These are phyloP conservation scores for Cephus sareptanus DNA, from an alignment of 2,888 invertebrate genomes.

Conservation along the genomic window DNA sequence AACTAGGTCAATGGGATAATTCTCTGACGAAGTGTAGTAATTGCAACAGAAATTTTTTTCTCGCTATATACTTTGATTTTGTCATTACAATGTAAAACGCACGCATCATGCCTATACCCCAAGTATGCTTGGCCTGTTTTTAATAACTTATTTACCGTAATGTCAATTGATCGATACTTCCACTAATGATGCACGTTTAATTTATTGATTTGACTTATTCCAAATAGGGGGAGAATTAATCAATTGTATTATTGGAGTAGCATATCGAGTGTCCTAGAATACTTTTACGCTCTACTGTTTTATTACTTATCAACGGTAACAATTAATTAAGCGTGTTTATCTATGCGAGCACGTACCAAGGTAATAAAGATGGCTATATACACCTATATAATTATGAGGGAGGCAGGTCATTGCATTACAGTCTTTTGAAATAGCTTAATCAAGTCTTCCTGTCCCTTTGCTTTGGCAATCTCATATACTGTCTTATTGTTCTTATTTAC, in stretches of 20 bases:
- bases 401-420: background rate
- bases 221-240: background rate
- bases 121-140: background rate
- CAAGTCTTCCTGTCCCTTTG: constrained; percentile 60
- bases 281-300: background rate
- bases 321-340: background rate
- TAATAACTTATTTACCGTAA: background rate
- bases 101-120: background rate
- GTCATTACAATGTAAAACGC: background rate
- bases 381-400: background rate
- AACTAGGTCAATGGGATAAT: background rate
- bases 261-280: background rate
- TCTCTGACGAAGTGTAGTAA: background rate
- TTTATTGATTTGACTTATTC: background rate
- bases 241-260: background rate
- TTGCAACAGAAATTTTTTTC: background rate
- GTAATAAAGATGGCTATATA: background rate
- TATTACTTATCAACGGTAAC: background rate
- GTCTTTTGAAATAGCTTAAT: background rate
- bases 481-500: constrained; percentile 83
- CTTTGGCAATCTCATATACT: constrained; percentile 78
- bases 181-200: background rate
- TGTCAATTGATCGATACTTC: background rate
- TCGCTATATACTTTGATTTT: background rate
- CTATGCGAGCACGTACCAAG: background rate